Base-by-base conservation (phyloP, 2,113 vertebrate species). In the Melospiza melodia region DNA sequence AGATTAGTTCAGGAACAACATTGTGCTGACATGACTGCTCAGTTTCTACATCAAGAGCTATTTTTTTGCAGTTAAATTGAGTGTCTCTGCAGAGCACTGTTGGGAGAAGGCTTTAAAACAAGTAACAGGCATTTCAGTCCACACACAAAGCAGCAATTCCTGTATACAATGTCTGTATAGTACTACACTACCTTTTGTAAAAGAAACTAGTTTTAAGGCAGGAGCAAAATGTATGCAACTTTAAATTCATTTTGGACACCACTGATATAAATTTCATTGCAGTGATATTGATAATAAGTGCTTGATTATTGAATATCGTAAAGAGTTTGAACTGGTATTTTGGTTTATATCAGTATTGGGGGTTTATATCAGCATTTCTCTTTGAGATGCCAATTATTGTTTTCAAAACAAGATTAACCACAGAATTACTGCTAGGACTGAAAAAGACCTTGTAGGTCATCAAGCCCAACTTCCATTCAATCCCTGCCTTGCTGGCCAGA, bases 381-480 rank as follows among this genome's bases (percentile, higher is more conserved):
- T 68, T 44, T 44, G 46, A 44, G 22, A 19, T 44, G 17, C 7
- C 12, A 52, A 52, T 15, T 37, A 37, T 15, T 33, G 11, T 37
- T 59, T 59, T 22, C 9, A 37, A 68, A 37, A 68, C 17, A 68
- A 59, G 51, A 52, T 59, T 11, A 44, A 86, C 52, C 44, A 37
- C 54, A 77, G 46, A 31, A 44, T 61, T 5, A 12, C 46, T 25
- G 9, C 44, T 22, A 27, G 41, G 37, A 27, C 11, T 52, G 37
- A 31, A 25, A 68, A 51, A 43, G 6, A 15, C 6, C 16, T 67
- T 25, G 1, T 0, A 76, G 44, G 23, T 28, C 30, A 25, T 67
- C 3, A 13, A 59, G 44, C 43, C 24, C 44, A 51, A 20, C 10
- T 31, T 23, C 15, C 54, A n/a, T n/a, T 1, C 0, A 0, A n/a